Evolutionary conservation across 2,888 invertebrate genomes (phyloP).

Genomic region (Disparrhopalites patrizii): DNA sequence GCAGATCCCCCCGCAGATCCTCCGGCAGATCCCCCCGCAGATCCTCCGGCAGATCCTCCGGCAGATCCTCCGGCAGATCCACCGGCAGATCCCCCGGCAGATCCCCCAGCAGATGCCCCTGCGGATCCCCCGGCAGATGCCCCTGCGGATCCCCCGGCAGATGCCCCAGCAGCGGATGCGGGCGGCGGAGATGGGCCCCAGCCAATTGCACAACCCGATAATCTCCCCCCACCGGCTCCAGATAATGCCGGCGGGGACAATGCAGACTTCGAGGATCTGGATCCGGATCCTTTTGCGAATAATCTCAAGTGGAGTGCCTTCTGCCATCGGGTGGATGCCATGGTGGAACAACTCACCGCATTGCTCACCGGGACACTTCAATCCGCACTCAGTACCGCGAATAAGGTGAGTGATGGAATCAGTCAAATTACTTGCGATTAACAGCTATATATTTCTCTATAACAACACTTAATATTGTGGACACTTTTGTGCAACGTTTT

Average conservation of each 20-base stretch:
- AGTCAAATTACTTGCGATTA: no score
- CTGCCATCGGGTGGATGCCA: constrained; percentile 13
- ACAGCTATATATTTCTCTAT: no score
- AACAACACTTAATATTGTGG: no score
- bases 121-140: not conserved
- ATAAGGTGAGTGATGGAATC: no score
- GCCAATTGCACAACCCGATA: not conserved
- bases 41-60: not conserved
- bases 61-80: not conserved
- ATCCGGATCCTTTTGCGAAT: constrained; percentile 15
- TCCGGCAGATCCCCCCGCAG: not conserved
- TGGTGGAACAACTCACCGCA: not conserved
- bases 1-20: not conserved
- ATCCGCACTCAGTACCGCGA: no score
- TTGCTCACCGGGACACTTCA: no score
- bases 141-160: not conserved
- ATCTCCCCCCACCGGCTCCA: not conserved
- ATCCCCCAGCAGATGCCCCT: not conserved
- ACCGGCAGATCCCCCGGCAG: not conserved
- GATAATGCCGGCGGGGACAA: not conserved
- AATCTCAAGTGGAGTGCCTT: constrained; percentile 20
- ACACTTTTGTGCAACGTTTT: not conserved
- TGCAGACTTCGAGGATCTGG: not conserved
- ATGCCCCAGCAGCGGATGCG: not conserved
- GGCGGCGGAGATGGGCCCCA: not conserved